Percentiles rank a stretch among this genome's conserved stretches.
Evolutionary conservation across 2,113 vertebrate species (phyloP).

Genomic region (Microcebus murinus): DNA sequence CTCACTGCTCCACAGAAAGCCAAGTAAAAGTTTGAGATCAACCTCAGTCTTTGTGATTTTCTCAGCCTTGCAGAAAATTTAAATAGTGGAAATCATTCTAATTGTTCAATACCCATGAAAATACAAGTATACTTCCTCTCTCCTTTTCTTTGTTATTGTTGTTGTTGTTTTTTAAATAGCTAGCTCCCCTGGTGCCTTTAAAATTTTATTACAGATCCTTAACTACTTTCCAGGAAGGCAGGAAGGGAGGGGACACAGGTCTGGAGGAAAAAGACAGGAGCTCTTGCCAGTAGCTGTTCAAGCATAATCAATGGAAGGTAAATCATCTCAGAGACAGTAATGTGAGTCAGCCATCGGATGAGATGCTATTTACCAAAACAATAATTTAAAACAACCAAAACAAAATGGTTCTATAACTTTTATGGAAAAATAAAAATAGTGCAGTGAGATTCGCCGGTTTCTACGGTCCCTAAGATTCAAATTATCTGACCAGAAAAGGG

Average conservation of each 20-base stretch:
- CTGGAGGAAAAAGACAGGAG: not conserved
- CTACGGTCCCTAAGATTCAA: not conserved
- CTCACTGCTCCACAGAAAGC: not conserved
- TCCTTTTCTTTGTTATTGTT: not conserved
- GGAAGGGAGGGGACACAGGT: not conserved
- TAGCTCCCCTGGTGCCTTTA: not conserved
- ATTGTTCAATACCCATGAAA: not conserved
- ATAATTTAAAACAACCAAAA: not conserved
- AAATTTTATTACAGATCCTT: not conserved
- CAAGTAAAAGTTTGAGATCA: not conserved
- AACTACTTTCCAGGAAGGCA: not conserved
- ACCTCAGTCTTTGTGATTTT: not conserved
- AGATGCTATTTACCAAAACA: slow-evolving; percentile 19
- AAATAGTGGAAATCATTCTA: not conserved
- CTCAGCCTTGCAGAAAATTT: not conserved
- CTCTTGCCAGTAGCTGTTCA: not conserved
- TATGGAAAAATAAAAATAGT: not conserved
- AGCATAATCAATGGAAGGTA: not conserved
- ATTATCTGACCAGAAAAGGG: not conserved
- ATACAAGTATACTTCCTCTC: not conserved
- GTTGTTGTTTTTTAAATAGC: not conserved
- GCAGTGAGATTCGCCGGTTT: accelerated
- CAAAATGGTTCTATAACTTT: not conserved
- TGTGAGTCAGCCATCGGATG: not conserved
- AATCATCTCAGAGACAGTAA: not conserved